Conservation (phyloP, 1,140 invertebrate genomes). For the Scaptodrosophila lebanonensis region DNA sequence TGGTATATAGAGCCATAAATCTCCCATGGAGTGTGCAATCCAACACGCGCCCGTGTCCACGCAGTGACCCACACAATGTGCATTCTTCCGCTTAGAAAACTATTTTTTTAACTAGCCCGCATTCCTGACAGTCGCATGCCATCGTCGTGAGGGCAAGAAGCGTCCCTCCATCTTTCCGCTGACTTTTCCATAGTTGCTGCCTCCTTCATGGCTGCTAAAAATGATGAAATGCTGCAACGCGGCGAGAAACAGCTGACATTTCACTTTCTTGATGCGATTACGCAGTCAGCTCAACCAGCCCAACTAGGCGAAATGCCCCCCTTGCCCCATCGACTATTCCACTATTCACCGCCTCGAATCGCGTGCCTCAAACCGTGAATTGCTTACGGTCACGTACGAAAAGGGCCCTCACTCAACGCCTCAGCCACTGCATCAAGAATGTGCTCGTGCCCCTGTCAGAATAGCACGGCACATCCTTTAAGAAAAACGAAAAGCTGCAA, state of each 20-base stretch:
- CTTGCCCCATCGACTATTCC: constrained; percentile 8
- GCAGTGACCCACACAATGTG: constrained; percentile 52
- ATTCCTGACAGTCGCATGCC: constrained; percentile 52
- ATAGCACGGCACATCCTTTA: too few species aligned
- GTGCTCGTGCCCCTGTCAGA: too few species aligned
- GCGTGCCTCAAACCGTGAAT: constrained; percentile 39
- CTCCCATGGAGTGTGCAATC: too few species aligned
- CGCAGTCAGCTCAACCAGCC: constrained; percentile 40
- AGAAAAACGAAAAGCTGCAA: too few species aligned
- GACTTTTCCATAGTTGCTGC: constrained; percentile 13
- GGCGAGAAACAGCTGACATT: constrained; percentile 54
- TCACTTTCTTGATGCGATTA: constrained; percentile 65
- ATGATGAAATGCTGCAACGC: constrained; percentile 17
- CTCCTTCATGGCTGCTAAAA: constrained; percentile 13
- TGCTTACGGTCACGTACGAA: constrained; percentile 58
- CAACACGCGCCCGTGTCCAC: constrained; percentile 10
- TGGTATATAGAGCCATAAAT: too few species aligned
- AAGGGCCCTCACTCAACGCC: constrained; percentile 6
- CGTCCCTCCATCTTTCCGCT: too few species aligned
- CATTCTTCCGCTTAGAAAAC: constrained; percentile 36
- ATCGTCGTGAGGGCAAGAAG: constrained; percentile 1
- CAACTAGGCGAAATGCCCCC: too few species aligned
- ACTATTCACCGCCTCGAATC: neutral
- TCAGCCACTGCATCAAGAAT: too few species aligned
- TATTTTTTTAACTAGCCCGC: constrained; percentile 56